A percentile compares a stretch with the other conserved stretches of the same genome.
Evolutionary conservation across 2,888 invertebrate species (phyloP).

Genomic region (Polyommatus icarus): DNA sequence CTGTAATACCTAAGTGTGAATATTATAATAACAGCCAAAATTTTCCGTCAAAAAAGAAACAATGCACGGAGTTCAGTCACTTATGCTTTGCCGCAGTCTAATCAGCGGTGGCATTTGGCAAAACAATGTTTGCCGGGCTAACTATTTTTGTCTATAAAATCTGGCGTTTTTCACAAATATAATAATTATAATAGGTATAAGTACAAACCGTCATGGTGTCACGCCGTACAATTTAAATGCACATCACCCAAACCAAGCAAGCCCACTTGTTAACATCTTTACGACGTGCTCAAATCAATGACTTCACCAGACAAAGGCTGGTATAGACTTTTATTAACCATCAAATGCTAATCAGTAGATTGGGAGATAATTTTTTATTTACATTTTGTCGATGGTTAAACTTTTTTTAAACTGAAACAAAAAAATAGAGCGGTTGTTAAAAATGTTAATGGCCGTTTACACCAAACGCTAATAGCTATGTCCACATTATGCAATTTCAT

Average conservation of each 20-base stretch:
- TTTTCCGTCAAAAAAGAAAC: no score
- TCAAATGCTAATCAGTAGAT: constrained; percentile 3
- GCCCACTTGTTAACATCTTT: background rate
- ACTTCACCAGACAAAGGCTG: background rate
- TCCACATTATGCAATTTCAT: no score
- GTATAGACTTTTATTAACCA: constrained; percentile 3
- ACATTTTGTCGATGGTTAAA: background rate
- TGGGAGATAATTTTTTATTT: background rate
- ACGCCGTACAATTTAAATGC: background rate
- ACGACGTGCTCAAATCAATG: background rate
- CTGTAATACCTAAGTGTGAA: no score
- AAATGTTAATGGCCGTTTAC: background rate
- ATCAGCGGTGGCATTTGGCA: no score
- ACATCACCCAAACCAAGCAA: background rate
- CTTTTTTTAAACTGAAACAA: background rate
- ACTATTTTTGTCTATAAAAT: background rate
- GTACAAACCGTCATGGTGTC: background rate
- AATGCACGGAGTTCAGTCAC: no score
- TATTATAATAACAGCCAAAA: no score
- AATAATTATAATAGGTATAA: background rate
- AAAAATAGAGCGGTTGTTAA: background rate
- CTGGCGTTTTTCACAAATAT: background rate
- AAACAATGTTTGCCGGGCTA: background rate
- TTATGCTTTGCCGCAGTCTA: background rate
- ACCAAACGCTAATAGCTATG: background rate